Evolutionary conservation across 2,888 invertebrate genomes (phyloP).

Genomic region (Graphium colonna): DNA sequence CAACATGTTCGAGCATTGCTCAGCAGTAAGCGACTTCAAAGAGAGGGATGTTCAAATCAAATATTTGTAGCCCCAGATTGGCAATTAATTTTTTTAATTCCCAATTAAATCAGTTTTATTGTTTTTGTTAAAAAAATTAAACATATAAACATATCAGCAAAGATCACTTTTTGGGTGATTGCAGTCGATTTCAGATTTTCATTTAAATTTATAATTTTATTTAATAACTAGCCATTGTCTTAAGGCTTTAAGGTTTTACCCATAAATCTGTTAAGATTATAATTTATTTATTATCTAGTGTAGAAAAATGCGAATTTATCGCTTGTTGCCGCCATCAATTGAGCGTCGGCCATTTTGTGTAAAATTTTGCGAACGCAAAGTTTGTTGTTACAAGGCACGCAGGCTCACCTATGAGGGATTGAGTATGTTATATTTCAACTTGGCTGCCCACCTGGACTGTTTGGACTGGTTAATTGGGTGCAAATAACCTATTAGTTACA

Average conservation of each 20-base stretch:
- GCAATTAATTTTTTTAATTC: too few relatives aligned
- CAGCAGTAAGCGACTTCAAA: neutral
- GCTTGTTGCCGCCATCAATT: neutral
- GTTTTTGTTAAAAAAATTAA: too few relatives aligned
- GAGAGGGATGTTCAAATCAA: too few relatives aligned
- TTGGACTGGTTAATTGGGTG: neutral
- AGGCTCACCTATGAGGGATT: neutral
- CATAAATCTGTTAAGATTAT: neutral
- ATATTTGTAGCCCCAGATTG: too few relatives aligned
- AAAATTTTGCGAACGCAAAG: neutral
- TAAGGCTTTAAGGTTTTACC: too few relatives aligned
- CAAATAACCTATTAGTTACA: constrained; percentile 6
- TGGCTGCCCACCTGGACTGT: neutral
- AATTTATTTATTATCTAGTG: neutral
- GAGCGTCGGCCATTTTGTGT: neutral
- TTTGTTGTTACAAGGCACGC: neutral
- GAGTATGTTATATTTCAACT: neutral
- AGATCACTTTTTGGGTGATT: too few relatives aligned
- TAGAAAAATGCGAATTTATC: neutral
- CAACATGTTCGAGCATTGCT: neutral
- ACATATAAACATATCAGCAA: too few relatives aligned
- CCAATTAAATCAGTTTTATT: too few relatives aligned
- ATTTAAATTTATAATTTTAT: too few relatives aligned
- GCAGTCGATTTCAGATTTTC: too few relatives aligned
- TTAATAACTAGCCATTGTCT: too few relatives aligned